A percentile compares a stretch with the other conserved stretches of the same genome.
Conservation (phyloP, 2,113 vertebrate genomes). For the Trichechus manatus region DNA sequence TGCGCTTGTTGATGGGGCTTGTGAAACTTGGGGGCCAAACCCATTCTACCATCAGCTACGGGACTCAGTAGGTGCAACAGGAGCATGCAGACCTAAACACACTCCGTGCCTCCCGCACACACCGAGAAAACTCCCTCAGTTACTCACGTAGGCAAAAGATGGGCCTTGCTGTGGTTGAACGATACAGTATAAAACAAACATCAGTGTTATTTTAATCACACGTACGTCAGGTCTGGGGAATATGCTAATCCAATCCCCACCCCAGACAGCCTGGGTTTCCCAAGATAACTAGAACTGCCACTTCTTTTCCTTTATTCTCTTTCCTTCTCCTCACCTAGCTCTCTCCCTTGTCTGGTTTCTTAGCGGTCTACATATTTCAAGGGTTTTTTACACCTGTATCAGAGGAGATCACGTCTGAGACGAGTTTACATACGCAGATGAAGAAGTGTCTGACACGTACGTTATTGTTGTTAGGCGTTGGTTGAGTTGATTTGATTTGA, state of each 20-base stretch:
- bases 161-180: slow-evolving; percentile 91
- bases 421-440: background rate
- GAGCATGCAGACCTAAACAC: slow-evolving; percentile 92
- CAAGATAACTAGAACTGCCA: slow-evolving; percentile 4
- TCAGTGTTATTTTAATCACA: slow-evolving; percentile 84
- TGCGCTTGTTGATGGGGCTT: slow-evolving; percentile 76
- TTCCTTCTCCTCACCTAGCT: background rate
- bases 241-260: background rate
- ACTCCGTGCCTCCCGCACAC: slow-evolving; percentile 91
- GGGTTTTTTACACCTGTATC: background rate
- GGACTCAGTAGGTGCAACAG: slow-evolving; percentile 86
- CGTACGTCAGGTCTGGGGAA: slow-evolving; percentile 59
- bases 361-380: background rate
- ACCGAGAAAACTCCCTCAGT: slow-evolving; percentile 90
- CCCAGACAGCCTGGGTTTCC: slow-evolving; percentile 68
- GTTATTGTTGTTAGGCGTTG: background rate
- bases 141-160: slow-evolving; percentile 96
- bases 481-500: background rate
- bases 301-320: background rate
- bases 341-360: background rate
- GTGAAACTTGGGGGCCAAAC: slow-evolving; percentile 62
- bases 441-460: too few relatives aligned
- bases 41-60: background rate
- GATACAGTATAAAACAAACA: slow-evolving; percentile 88
- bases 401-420: accelerated